These are phyloP conservation scores for Lagothrix lagotricha DNA, from an alignment of 2,797 vertebrate species.

Conservation along the genomic window DNA sequence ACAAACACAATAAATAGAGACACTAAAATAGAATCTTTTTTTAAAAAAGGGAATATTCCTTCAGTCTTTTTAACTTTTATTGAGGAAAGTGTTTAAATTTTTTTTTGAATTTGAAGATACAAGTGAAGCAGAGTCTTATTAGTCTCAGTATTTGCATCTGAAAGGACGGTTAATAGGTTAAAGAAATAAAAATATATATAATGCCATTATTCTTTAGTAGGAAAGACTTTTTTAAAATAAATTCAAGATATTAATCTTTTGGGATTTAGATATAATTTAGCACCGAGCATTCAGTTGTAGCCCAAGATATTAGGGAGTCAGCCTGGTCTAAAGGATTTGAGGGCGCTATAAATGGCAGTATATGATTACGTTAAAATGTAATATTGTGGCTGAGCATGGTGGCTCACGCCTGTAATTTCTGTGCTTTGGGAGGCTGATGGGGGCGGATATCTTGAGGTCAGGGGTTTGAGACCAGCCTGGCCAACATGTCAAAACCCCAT, in stretches of 20 bases:
- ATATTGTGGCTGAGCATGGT: not conserved
- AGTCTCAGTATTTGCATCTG: not conserved
- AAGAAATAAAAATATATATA: slow-evolving; percentile 13
- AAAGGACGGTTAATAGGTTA: not conserved
- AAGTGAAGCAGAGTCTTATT: not conserved
- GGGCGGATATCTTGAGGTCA: no score
- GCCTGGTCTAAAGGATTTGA: not conserved
- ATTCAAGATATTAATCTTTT: slow-evolving; percentile 6
- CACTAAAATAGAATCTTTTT: not conserved
- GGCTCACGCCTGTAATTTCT: no score
- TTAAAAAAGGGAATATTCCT: not conserved
- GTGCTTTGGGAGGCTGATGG: no score
- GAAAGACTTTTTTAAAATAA: not conserved
- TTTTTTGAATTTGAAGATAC: slow-evolving; percentile 17
- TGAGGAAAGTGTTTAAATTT: slow-evolving; percentile 22
- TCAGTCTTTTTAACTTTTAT: not conserved
- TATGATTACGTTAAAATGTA: not conserved
- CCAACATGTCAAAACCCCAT: no score
- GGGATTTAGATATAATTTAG: not conserved
- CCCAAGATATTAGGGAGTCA: not conserved
- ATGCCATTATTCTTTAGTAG: not conserved
- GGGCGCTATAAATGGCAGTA: not conserved
- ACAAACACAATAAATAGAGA: not conserved
- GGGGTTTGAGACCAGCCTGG: no score
- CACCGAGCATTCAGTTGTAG: not conserved